Evolutionary conservation across 2,888 invertebrate species (phyloP).

Genomic region (Dasypogon diadema): DNA sequence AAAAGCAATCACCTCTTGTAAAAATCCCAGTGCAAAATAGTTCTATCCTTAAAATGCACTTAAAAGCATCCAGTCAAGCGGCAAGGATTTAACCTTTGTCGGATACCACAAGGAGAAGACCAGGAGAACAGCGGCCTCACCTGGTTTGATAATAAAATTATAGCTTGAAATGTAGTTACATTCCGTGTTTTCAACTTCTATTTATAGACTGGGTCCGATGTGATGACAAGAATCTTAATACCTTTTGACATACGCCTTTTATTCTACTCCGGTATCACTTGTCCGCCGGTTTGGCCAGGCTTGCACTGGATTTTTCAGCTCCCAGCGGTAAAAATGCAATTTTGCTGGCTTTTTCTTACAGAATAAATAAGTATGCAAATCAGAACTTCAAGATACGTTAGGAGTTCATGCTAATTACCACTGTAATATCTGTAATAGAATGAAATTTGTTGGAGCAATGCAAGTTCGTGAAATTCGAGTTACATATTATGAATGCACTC

Average conservation of each 20-base stretch:
- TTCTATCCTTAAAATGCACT: constrained; percentile 3
- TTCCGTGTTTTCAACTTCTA: constrained; percentile 2
- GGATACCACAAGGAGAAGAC: neutral
- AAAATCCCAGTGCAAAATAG: neutral
- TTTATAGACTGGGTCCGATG: neutral
- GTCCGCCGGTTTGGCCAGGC: neutral
- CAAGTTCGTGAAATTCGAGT: neutral
- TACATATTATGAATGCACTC: neutral
- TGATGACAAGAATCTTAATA: constrained; percentile 33
- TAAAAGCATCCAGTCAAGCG: neutral
- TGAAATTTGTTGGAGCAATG: neutral
- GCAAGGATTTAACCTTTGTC: constrained; percentile 13
- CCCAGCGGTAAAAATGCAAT: neutral
- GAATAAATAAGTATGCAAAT: neutral
- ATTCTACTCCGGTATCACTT: constrained; percentile 6
- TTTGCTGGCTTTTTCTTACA: neutral
- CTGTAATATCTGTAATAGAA: neutral
- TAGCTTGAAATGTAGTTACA: constrained; percentile 19
- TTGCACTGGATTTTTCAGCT: neutral
- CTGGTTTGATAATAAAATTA: constrained; percentile 30
- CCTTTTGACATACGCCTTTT: constrained; percentile 22
- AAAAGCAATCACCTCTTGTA: neutral
- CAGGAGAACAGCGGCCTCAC: neutral
- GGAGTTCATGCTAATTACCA: neutral
- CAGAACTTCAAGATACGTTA: neutral